Evolutionary conservation across 2,888 invertebrate species (phyloP), one percentile per base, ranked within the genome.

Genomic region (Agrilus mali): DNA sequence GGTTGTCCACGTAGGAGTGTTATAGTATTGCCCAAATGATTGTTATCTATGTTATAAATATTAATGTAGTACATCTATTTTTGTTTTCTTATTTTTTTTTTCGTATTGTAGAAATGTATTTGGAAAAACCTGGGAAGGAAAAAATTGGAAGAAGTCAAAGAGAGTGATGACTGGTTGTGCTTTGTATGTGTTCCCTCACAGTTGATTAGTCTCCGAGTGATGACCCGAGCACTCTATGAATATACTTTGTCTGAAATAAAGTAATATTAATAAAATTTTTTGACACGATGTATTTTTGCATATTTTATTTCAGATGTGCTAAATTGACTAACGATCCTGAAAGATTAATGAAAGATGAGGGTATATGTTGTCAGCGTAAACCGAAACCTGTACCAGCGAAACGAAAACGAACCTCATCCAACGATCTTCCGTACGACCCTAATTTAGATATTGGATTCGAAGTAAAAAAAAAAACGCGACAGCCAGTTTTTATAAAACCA

Each of bases 141-240:
- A 15, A 78, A 78, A 56, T 75, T 84, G 20, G 77, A 74, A 42
- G 78, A 79, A 59, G 84, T 86, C 51, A 80, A 82, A 58, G 78
- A 77, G 44, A 79, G 80, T 51, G 86, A 86, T 60, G 82, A 82
- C 55, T 86, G 86, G 86, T 77, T 77, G 57, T 86, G 86, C 63
- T 86, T 86, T 54, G 78, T 77, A 38, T 86, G 86, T 58, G 75
- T 78, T 53, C 73, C 80, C 1, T 72, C 69, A 45, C 78, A 80
- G 56, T 60, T 86, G 27, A 79, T 74, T 68, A 74, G 75, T 20
- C 61, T 78, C 14, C 71, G 84, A 31, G 80, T 82, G n/a, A 65
- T 75, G 31, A 82, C 82, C 56, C 79, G 82, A 74, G 83, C 84
- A 33, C 67, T 85, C 7, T 68, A 80, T 48, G 77, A 82, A 45